Percentiles rank a stretch among this genome's conserved stretches.
Conservation (phyloP, 2,797 vertebrate species). For the Sebastes itinus region DNA sequence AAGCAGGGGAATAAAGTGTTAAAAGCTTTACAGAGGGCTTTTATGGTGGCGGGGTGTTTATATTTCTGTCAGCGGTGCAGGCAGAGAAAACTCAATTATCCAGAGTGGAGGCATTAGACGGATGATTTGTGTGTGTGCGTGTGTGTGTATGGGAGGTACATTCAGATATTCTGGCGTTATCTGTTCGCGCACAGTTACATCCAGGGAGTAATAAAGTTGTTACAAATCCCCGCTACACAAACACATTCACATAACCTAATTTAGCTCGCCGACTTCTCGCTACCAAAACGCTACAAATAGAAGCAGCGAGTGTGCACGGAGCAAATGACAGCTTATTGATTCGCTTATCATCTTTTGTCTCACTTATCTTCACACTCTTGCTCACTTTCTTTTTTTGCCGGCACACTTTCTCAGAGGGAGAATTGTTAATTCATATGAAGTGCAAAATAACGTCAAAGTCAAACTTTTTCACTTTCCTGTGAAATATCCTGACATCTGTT, state of each 20-base stretch:
- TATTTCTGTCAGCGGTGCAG: conserved; percentile 45
- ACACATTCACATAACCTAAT: conserved; percentile 36
- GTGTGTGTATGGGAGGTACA: conserved; percentile 21
- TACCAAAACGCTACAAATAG: conserved; percentile 25
- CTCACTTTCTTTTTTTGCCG: background rate
- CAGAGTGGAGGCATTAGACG: conserved; percentile 62
- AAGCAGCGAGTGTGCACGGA: background rate
- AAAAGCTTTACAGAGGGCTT: conserved; percentile 24
- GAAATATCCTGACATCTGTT: background rate
- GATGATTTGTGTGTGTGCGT: conserved; percentile 41
- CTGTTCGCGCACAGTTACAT: conserved; percentile 49
- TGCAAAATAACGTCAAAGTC: background rate
- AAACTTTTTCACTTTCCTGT: background rate
- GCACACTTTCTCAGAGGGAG: background rate
- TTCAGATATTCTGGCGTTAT: conserved; percentile 49
- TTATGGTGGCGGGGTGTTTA: conserved; percentile 36
- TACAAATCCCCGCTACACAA: conserved; percentile 39
- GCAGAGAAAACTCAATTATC: conserved; percentile 69
- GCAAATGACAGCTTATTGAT: conserved; percentile 7
- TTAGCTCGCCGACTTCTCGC: conserved; percentile 12
- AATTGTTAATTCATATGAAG: too few relatives aligned
- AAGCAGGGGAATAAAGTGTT: conserved; percentile 25
- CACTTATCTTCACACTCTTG: background rate
- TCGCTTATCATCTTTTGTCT: conserved; percentile 15
- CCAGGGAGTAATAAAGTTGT: conserved; percentile 62